A percentile compares a stretch with the other conserved stretches of the same genome.
Conservation (phyloP, 2,888 invertebrate genomes). For the Eupithecia centaureata region DNA sequence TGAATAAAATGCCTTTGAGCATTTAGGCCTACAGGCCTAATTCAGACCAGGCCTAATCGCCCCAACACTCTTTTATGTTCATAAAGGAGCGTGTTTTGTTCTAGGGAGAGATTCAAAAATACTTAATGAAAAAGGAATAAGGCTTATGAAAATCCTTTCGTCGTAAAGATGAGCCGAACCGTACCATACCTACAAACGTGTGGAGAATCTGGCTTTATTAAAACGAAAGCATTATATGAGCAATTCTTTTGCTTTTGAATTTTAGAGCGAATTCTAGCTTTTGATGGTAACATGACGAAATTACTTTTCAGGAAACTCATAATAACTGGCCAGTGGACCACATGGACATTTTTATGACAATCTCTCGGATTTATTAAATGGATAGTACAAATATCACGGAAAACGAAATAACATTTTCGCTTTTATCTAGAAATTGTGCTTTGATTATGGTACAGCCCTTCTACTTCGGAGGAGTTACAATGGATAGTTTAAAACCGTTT, state of each 20-base stretch:
- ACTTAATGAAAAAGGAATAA: conserved; percentile 17
- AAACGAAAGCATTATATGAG: conserved; percentile 16
- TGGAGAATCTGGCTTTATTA: conserved; percentile 15
- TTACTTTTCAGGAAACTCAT: conserved; percentile 21
- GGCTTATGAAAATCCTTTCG: conserved; percentile 24
- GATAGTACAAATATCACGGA: not conserved
- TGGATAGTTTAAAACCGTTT: not conserved
- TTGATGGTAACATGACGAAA: conserved; percentile 22
- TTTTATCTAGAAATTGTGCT: not conserved
- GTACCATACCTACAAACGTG: conserved; percentile 19
- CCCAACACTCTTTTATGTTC: not conserved
- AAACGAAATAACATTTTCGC: not conserved
- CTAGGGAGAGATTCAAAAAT: not conserved
- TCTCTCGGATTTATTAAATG: not conserved
- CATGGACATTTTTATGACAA: not conserved
- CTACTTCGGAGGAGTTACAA: not conserved
- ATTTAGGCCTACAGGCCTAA: no score
- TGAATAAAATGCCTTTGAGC: no score
- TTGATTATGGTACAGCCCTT: not conserved
- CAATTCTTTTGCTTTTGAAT: conserved; percentile 15
- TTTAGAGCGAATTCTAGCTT: conserved; percentile 8
- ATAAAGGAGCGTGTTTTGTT: not conserved
- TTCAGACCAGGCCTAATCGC: no score
- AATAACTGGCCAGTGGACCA: not conserved
- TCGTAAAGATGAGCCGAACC: conserved; percentile 27